Evolutionary conservation across 92 coral and sea anemone species (phyloP), one percentile per base, ranked within the genome.

Genomic region (Epizoanthus scotinus): DNA sequence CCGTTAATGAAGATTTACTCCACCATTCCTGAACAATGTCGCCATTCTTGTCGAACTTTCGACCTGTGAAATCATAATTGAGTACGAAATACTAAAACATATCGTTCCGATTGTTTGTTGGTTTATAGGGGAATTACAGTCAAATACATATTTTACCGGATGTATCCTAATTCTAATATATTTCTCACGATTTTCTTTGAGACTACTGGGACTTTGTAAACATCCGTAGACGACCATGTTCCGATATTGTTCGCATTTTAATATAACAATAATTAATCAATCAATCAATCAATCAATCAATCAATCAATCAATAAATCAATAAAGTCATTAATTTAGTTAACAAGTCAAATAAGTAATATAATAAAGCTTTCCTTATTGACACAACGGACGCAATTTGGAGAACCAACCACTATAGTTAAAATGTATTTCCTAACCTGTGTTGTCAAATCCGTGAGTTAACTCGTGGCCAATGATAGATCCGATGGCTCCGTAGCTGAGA

Each of bases 1-100:
- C 91, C 57, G 67, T 64, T 28, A 96, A 69, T 3, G 99, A 88
- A 0, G 92, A 80, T 71, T 88, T 87, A 70, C 92, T 75, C 99
- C 99, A 96, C 99, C 99, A 96, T 77, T 96, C 99, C 65, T 91
- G 85, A 14, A 96, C 98, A 40, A 96, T 96, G 82, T 96, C 95
- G 15, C 99, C 99, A 84, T 96, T 91, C 84, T 96, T 96, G 82
- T 96, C 99, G 80, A 96, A 96, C 78, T 92, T 91, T 70, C 99
- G 92, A 38, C 99, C 99, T 96, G 29, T 53, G 59, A 26, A 13
- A 34, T 9, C 0, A 20, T 3, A 68, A 34, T 21, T 25, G 24
- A 3, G 0, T 10, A 15, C 9, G 3, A 27, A 25, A 58, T 13
- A 13, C 22, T 47, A 8, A 3, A 3, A 34, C 3, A 9, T 19